Base-by-base conservation (phyloP, 2,888 invertebrate genomes). In the Spodoptera littoralis region DNA sequence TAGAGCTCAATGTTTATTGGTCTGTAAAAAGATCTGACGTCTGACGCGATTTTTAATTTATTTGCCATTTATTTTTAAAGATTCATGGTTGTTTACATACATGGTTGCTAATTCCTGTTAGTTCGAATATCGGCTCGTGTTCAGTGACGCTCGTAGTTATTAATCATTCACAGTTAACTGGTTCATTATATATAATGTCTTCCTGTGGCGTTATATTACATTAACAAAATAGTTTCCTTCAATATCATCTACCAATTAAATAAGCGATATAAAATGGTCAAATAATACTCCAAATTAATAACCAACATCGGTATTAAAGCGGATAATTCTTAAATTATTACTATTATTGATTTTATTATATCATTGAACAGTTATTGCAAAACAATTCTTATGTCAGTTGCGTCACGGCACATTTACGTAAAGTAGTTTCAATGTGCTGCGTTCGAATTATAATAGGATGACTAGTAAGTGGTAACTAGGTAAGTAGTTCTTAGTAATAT, bases 361-460 rank as follows among this genome's bases (percentile, higher is more conserved):
- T 76, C 76, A 65, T 76, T 63, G 47, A 73, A 56, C 43, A 56
- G 36, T 36, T 51, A 63, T 53, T 8, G 50, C 57, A 50, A 55
- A 49, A 55, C 11, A 43, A 11, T 44, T 52, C 61, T 57, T 70
- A 68, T 62, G 63, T 62, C 13, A 45, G 47, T 76, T 69, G 54
- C 70, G 69, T 79, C 67, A 73, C 46, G 56, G 22, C 45, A 61
- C 57, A 65, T 73, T 76, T 75, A 76, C 68, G 70, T 76, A 70
- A 80, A 70, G 42, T 55, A 77, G 71, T 83, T 83, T 85, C 81
- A 84, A 80, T 68, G 80, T 67, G 78, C 84, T 71, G 58, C 49
- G 61, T 64, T 79, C 81, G 78, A 81, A 81, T 82, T 82, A 73
- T 80, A 81, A 82, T 82, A 82, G 71, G 75, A 79, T 82, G 80